These are phyloP conservation scores for Athetis lepigone DNA, from an alignment of 2,888 invertebrate genomes.

Conservation along the genomic window DNA sequence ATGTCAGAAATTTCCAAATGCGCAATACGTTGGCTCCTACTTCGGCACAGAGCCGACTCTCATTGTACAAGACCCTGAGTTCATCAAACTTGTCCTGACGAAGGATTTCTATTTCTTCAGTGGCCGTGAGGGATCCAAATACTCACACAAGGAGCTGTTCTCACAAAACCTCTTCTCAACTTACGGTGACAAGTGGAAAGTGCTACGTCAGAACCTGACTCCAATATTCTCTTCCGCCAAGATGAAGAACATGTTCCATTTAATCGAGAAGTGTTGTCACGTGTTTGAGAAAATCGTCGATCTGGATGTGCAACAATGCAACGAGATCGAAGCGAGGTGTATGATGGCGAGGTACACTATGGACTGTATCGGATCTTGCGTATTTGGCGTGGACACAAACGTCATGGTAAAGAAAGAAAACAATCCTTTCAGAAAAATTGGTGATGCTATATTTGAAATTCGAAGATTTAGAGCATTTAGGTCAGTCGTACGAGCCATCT, in stretches of 20 bases:
- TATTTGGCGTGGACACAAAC: slow-evolving; percentile 77
- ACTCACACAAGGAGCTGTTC: slow-evolving; percentile 69
- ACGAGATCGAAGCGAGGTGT: slow-evolving; percentile 65
- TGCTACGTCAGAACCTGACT: slow-evolving; percentile 77
- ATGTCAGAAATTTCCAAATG: slow-evolving; percentile 72
- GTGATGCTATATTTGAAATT: slow-evolving; percentile 68
- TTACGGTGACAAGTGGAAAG: slow-evolving; percentile 79
- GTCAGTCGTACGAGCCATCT: slow-evolving; percentile 65
- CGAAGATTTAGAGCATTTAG: slow-evolving; percentile 67
- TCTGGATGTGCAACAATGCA: slow-evolving; percentile 53
- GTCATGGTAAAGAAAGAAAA: slow-evolving; percentile 66
- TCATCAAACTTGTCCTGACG: slow-evolving; percentile 74
- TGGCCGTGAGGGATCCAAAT: slow-evolving; percentile 73
- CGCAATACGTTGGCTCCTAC: slow-evolving; percentile 76
- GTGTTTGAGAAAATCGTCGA: slow-evolving; percentile 72
- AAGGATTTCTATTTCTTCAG: slow-evolving; percentile 82
- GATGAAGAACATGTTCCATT: slow-evolving; percentile 81
- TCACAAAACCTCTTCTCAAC: slow-evolving; percentile 73
- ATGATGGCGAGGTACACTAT: slow-evolving; percentile 76
- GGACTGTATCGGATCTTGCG: slow-evolving; percentile 76
- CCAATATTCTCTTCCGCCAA: slow-evolving; percentile 80
- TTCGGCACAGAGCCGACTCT: slow-evolving; percentile 79
- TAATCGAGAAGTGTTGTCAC: slow-evolving; percentile 71
- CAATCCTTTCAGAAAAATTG: slow-evolving; percentile 72
- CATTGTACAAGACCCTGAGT: slow-evolving; percentile 76